Evolutionary conservation across 2,888 invertebrate genomes (phyloP), one percentile per base, ranked within the genome.

Genomic region (Cybosia mesomella): DNA sequence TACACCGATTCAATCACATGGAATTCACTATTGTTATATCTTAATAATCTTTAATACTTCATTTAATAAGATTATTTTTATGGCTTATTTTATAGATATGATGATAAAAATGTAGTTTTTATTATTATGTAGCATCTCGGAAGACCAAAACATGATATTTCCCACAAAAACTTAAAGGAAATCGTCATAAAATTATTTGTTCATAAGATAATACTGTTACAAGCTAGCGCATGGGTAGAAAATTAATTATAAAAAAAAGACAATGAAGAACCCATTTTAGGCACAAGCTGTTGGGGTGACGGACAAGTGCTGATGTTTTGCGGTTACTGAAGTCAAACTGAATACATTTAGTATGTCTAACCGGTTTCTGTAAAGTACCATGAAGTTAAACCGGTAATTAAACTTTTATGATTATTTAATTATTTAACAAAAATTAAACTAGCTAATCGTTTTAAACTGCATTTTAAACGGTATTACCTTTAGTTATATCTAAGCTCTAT

Each of bases 231-330:
- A 32, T 68, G 73, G 75, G 70, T 71, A 54, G 74, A 78, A 78
- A 80, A 79, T 75, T 76, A 81, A 77, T 75, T 68, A 73, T 70
- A 73, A 59, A 68, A 66, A 66, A 74, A 68, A 75, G 78, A 81
- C 76, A 80, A 59, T 69, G 73, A 74, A 76, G 77, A 77, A 81
- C 82, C 83, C 81, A 64, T 73, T 81, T 72, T 73, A 83, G 81
- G 76, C 80, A 75, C 71, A 81, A 82, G 82, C 82, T 78, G 60
- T 68, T 67, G 58, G 72, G 67, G 71, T 73, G 68, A 68, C 58
- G 72, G 73, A 79, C 73, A 54, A 69, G 53, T 66, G 69, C 58
- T 60, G 55, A 60, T 55, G 68, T 67, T 43, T 11, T 58, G 13
- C 39, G 60, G 22, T 67, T 39, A 59, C 63, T 64, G 66, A 68